phyloP scores from a whole-genome alignment of 2,797 vertebrate genomes.

The Capromys pilorides region DNA sequence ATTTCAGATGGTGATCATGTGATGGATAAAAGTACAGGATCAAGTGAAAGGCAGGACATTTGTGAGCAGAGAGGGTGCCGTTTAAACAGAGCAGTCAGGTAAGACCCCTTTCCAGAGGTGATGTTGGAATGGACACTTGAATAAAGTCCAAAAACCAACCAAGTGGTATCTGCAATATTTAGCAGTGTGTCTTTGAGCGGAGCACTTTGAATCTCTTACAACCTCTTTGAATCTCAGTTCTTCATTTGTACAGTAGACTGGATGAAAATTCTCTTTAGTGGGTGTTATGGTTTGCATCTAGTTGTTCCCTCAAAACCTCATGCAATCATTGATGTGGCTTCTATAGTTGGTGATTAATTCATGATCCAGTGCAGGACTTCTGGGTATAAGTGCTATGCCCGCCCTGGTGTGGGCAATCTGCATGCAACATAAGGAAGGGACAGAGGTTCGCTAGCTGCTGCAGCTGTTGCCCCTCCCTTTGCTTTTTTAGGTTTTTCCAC shows the following conservation, averaged over 20 bases:
- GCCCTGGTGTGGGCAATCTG: too few species aligned
- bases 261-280: neutral
- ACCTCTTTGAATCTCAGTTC: neutral
- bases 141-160: neutral
- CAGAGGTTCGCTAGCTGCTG: too few species aligned
- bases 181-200: neutral
- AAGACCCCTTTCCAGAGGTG: neutral
- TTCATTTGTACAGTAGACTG: neutral
- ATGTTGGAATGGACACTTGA: neutral
- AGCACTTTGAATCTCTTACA: neutral
- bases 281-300: too few species aligned
- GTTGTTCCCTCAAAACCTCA: too few species aligned
- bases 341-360: too few species aligned
- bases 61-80: neutral
- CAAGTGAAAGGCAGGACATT: neutral
- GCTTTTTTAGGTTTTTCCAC: too few species aligned
- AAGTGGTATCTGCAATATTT: neutral
- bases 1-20: neutral
- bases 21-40: neutral
- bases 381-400: too few species aligned
- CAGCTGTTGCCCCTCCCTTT: too few species aligned
- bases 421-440: too few species aligned
- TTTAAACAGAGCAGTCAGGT: neutral
- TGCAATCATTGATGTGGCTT: too few species aligned
- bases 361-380: too few species aligned